Percentiles rank a stretch among this genome's conserved stretches.
These are phyloP conservation scores for Drosophila sechellia DNA, from an alignment of 1,140 invertebrate genomes.

Conservation along the genomic window DNA sequence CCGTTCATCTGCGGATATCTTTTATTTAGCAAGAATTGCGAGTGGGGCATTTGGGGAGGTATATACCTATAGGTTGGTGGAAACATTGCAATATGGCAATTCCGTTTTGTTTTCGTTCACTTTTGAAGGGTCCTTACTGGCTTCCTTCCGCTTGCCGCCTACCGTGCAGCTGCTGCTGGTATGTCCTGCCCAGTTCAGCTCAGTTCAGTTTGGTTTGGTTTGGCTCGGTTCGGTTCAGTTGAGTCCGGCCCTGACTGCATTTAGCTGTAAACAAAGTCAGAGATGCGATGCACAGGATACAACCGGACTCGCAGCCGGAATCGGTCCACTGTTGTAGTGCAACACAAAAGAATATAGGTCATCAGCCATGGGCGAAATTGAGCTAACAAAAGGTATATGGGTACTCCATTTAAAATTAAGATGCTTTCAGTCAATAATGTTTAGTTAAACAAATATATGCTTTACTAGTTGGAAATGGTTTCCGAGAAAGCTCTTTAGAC, in stretches of 20 bases:
- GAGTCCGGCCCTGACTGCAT: constrained; percentile 46
- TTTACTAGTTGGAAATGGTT: too few species aligned
- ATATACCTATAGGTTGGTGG: neutral
- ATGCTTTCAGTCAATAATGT: constrained; percentile 1
- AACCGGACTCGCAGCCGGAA: constrained; percentile 43
- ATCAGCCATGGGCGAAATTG: constrained; percentile 44
- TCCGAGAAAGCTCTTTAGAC: too few species aligned
- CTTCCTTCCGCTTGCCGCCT: constrained; percentile 52
- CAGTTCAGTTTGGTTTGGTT: neutral
- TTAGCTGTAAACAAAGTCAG: constrained; percentile 62
- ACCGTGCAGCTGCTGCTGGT: constrained; percentile 27
- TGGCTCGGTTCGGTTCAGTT: constrained; percentile 11
- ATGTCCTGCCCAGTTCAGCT: constrained; percentile 17
- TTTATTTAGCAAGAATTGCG: constrained; percentile 53
- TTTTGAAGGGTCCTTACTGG: constrained; percentile 71
- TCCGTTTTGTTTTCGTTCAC: constrained; percentile 60
- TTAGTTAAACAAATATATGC: neutral
- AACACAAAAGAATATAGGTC: constrained; percentile 50
- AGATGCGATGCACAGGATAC: constrained; percentile 48
- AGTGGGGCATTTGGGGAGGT: neutral
- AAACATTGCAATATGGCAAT: constrained; percentile 73
- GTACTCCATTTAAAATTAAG: constrained; percentile 20
- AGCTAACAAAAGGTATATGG: constrained; percentile 30
- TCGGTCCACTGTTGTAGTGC: constrained; percentile 35
- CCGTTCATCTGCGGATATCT: constrained; percentile 35